Evolutionary conservation across 2,888 invertebrate species (phyloP).

Genomic region (Ceramica pisi): DNA sequence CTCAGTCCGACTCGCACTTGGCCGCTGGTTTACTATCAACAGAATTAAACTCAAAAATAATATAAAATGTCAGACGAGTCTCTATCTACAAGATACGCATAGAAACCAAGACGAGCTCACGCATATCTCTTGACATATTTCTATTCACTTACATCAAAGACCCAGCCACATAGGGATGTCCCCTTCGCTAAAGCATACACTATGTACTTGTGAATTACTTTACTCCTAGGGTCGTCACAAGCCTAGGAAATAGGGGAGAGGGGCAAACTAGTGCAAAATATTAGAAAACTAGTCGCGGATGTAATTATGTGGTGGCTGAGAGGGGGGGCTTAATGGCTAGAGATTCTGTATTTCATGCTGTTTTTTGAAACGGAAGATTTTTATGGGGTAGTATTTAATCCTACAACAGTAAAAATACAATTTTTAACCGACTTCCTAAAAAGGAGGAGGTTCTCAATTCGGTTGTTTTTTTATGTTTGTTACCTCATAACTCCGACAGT

Average conservation of each 20-base stretch:
- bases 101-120: conserved; percentile 50
- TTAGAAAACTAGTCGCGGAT: conserved; percentile 42
- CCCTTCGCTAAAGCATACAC: conserved; percentile 48
- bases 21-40: too few species aligned
- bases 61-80: background rate
- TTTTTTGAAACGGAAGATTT: conserved; percentile 15
- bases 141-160: conserved; percentile 80
- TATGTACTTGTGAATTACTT: conserved; percentile 51
- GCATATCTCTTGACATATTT: conserved; percentile 79
- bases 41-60: too few species aligned
- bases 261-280: conserved; percentile 40
- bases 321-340: conserved; percentile 50
- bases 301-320: conserved; percentile 25
- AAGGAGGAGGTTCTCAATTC: too few species aligned
- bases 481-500: too few species aligned
- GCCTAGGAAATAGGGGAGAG: conserved; percentile 39
- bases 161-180: conserved; percentile 44
- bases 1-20: too few species aligned
- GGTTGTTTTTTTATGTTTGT: too few species aligned
- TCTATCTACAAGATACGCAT: conserved; percentile 9
- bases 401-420: too few species aligned
- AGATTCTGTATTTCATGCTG: conserved; percentile 11
- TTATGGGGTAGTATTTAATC: too few species aligned
- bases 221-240: conserved; percentile 28
- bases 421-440: too few species aligned